Percentiles rank a stretch among this genome's conserved stretches.
phyloP scores from a whole-genome alignment of 2,797 vertebrate genomes.

The Danio tinwini region DNA sequence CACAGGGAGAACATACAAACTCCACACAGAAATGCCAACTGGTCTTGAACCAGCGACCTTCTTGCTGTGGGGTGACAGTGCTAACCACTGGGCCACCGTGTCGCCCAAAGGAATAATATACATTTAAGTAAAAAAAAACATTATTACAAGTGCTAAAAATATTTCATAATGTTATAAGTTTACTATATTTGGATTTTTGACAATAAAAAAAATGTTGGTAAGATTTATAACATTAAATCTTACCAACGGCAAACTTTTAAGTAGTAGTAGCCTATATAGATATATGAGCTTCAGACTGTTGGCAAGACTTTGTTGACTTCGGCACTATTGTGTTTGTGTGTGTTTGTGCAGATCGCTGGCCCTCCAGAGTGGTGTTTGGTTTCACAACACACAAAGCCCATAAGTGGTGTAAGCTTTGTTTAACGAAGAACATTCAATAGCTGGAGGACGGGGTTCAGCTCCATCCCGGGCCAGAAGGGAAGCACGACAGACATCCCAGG shows the following conservation, averaged over 20 bases:
- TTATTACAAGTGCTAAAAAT: background rate
- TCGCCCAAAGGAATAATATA: background rate
- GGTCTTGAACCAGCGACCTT: no score
- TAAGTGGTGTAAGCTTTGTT: slow-evolving; percentile 56
- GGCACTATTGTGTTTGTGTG: slow-evolving; percentile 37
- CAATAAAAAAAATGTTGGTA: no score
- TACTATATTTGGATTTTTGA: background rate
- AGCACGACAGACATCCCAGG: slow-evolving; percentile 45
- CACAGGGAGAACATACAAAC: no score
- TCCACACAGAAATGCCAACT: no score
- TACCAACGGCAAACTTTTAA: background rate
- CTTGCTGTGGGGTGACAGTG: no score
- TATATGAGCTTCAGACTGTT: background rate
- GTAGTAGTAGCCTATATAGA: background rate
- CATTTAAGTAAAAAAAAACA: no score
- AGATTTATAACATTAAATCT: background rate
- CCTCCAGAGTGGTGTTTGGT: slow-evolving; percentile 54
- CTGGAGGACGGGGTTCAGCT: slow-evolving; percentile 49
- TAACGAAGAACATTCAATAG: slow-evolving; percentile 55
- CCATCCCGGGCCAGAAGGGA: slow-evolving; percentile 46
- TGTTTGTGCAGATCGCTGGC: slow-evolving; percentile 42
- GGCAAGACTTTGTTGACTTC: slow-evolving; percentile 47
- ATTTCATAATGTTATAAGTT: background rate
- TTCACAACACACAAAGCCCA: slow-evolving; percentile 53
- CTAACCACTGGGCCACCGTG: no score